Evolutionary conservation across 2,113 vertebrate species (phyloP), one percentile per base, ranked within the genome.

Genomic region (Dasyurus viverrinus): DNA sequence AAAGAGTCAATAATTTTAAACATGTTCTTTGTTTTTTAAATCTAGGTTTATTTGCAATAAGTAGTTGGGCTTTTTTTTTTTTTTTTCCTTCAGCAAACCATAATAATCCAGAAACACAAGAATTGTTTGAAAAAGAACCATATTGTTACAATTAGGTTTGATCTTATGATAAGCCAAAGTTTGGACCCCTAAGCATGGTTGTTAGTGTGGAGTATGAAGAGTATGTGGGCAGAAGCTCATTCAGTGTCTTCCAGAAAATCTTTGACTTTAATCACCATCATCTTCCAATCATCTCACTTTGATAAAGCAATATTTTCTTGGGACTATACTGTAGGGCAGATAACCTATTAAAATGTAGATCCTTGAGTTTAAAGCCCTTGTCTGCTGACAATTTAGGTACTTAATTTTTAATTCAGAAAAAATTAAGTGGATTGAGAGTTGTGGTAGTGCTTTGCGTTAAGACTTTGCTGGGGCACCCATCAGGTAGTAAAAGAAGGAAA

Each of bases 161-260:
- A 95, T 46, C 53, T 96, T 93, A 50, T 92, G 5, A 91, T 92
- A 94, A 92, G 92, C 14, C 27, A 50, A 52, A 46, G 89, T 25
- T 46, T 95, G 53, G 90, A 47, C 92, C 53, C 24, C 47, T 93
- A 91, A 96, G 50, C 91, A 24, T 93, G 42, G 19, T 91, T 48
- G 94, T 96, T 30, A 89, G 53, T 95, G 53, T 96, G 52, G 91
- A n/a, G n/a, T n/a, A 26, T 94, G 30, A 54, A 48, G 12, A 96
- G 92, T 25, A 52, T 52, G 50, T 52, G 46, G 90, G 89, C 27
- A 89, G 7, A 93, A 46, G 93, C 10, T 10, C 25, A 54, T 30
- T 48, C 92, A 8, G 8, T 89, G 25, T 42, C 92, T 92, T 92
- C 10, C 25, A 53, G 60, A 93, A 48, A 91, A 53, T 90, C 30